Percentiles rank a stretch among this genome's conserved stretches.
These are phyloP conservation scores for Thermophis baileyi DNA, from an alignment of 2,113 vertebrate genomes.

Conservation along the genomic window DNA sequence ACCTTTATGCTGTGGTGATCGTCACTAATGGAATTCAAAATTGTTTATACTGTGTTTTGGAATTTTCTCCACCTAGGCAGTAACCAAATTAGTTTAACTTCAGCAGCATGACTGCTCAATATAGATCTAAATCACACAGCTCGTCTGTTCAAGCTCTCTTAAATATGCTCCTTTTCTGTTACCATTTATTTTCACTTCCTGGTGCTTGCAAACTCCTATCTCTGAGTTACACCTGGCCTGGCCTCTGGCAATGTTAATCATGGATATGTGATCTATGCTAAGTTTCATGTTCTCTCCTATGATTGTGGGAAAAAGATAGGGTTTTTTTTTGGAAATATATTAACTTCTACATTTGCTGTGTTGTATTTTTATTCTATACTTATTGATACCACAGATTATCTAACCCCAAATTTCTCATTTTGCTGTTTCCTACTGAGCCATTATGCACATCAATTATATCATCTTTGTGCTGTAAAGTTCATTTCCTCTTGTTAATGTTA, in stretches of 20 bases:
- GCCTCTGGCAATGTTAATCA: background rate
- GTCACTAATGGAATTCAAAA: background rate
- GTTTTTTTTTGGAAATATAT: background rate
- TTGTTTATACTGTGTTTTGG: background rate
- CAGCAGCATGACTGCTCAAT: background rate
- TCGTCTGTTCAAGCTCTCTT: background rate
- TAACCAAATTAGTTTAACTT: background rate
- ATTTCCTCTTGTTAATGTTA: background rate
- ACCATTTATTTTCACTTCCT: background rate
- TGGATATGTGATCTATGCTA: background rate
- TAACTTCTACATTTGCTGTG: background rate
- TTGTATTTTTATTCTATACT: background rate
- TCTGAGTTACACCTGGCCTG: background rate
- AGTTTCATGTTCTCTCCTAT: background rate
- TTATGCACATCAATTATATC: background rate
- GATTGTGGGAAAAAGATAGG: background rate
- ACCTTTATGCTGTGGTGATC: background rate
- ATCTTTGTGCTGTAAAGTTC: background rate
- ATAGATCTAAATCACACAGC: background rate
- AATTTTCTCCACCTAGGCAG: background rate
- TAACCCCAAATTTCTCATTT: background rate
- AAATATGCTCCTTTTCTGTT: background rate
- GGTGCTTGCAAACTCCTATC: background rate
- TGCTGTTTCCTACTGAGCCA: background rate
- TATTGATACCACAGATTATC: background rate